phyloP scores from a whole-genome alignment of 2,888 invertebrate genomes.

The Octonoba sinensis region DNA sequence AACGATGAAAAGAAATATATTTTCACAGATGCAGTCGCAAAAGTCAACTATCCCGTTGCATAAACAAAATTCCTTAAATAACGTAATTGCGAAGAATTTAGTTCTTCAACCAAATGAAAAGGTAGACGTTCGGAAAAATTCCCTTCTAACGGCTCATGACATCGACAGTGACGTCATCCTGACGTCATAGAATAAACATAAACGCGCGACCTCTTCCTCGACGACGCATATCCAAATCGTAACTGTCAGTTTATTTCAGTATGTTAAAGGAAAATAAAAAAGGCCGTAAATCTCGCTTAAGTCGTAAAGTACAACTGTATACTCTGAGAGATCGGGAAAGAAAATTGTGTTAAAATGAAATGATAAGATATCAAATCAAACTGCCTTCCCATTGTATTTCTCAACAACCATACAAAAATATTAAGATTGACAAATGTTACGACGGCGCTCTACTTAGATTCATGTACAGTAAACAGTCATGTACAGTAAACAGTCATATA shows the following conservation, averaged over 20 bases:
- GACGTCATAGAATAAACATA: constrained; percentile 47
- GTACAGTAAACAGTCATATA: too few species aligned
- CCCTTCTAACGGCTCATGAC: constrained; percentile 16
- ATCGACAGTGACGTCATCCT: constrained; percentile 34
- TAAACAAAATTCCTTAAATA: too few species aligned
- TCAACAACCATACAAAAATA: not conserved
- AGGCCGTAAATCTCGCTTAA: constrained; percentile 41
- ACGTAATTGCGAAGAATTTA: too few species aligned
- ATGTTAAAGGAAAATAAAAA: constrained; percentile 26
- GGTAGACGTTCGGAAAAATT: constrained; percentile 24
- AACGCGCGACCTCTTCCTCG: constrained; percentile 27
- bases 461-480: too few species aligned
- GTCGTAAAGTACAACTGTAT: constrained; percentile 37
- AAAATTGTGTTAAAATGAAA: not conserved
- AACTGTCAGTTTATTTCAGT: constrained; percentile 57
- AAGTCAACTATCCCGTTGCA: too few species aligned
- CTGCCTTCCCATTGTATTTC: not conserved
- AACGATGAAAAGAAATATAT: too few species aligned
- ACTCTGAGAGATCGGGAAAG: not conserved
- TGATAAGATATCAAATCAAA: constrained; percentile 10
- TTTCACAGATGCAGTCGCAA: too few species aligned
- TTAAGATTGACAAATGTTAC: too few species aligned
- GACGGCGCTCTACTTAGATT: too few species aligned
- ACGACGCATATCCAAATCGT: constrained; percentile 47
- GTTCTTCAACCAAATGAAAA: not conserved